A percentile compares a stretch with the other conserved stretches of the same genome.
Evolutionary conservation across 2,888 invertebrate genomes (phyloP).

Genomic region (Adelphocoris suturalis): DNA sequence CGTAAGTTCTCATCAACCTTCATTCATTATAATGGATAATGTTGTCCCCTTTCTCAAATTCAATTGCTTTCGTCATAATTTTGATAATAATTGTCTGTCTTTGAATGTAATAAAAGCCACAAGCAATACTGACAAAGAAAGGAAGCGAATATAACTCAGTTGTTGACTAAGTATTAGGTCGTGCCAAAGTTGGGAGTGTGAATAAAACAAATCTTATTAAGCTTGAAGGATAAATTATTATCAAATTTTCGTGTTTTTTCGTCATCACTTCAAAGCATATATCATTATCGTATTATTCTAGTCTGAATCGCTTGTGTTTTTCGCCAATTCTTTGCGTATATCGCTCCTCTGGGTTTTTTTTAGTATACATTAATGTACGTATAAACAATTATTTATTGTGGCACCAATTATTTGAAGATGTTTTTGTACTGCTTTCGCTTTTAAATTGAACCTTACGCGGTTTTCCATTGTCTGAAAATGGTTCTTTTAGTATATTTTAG

Average conservation of each 20-base stretch:
- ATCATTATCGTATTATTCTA: slow-evolving; percentile 40
- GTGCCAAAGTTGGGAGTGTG: slow-evolving; percentile 49
- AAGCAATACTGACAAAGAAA: slow-evolving; percentile 26
- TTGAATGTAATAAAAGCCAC: not conserved
- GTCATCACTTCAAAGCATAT: slow-evolving; percentile 27
- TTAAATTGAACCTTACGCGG: slow-evolving; percentile 8
- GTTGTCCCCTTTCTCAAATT: too few relatives aligned
- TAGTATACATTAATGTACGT: not conserved
- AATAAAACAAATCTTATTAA: not conserved
- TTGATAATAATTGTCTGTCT: too few relatives aligned
- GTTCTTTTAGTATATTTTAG: not conserved
- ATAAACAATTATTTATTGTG: slow-evolving; percentile 23
- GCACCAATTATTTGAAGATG: slow-evolving; percentile 17
- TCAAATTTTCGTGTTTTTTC: not conserved
- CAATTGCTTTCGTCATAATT: too few relatives aligned
- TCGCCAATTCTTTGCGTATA: not conserved
- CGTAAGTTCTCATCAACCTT: too few relatives aligned
- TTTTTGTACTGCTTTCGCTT: slow-evolving; percentile 23
- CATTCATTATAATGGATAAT: too few relatives aligned
- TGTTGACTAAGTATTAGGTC: slow-evolving; percentile 46
- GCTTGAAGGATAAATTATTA: slow-evolving; percentile 14
- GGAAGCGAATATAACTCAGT: slow-evolving; percentile 33
- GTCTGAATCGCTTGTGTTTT: slow-evolving; percentile 54
- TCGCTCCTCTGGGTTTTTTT: not conserved
- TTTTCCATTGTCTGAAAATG: slow-evolving; percentile 18